A percentile compares a stretch with the other conserved stretches of the same genome.
phyloP scores from a whole-genome alignment of 2,888 invertebrate genomes.

The Stenichneumon culpator region DNA sequence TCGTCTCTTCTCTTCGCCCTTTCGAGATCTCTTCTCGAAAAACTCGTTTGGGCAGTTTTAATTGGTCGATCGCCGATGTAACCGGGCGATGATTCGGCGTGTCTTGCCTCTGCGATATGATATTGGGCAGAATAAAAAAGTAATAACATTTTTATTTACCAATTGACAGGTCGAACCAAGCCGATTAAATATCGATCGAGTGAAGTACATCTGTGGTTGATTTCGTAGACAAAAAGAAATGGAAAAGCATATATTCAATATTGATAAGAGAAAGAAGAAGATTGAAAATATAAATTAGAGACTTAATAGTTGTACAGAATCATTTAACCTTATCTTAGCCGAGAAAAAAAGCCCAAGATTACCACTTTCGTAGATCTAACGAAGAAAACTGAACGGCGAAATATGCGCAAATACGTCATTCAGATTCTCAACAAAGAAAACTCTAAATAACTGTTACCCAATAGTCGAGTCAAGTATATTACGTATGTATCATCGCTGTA shows the following conservation, averaged over 20 bases:
- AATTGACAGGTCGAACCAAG: slow-evolving; percentile 17
- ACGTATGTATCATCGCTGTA: slow-evolving; percentile 30
- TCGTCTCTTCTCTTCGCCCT: slow-evolving; percentile 69
- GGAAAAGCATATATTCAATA: not conserved
- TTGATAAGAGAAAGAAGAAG: not conserved
- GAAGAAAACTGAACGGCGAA: not conserved
- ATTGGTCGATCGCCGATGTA: slow-evolving; percentile 78
- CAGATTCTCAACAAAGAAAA: not conserved
- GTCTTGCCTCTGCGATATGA: slow-evolving; percentile 35
- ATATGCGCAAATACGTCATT: not conserved
- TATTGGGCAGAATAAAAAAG: slow-evolving; percentile 14
- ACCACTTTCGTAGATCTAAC: no score
- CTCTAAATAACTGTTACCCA: not conserved
- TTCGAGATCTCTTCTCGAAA: slow-evolving; percentile 3
- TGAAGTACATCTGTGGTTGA: not conserved
- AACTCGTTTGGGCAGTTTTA: slow-evolving; percentile 75
- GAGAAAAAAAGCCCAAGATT: not conserved
- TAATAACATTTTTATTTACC: slow-evolving; percentile 1
- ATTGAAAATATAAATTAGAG: not conserved
- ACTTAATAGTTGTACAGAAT: not conserved
- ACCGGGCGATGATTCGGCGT: slow-evolving; percentile 77
- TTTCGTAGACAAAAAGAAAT: not conserved
- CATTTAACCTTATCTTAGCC: not conserved
- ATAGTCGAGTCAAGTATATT: slow-evolving; percentile 22
- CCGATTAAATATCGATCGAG: not conserved